A percentile compares a stretch with the other conserved stretches of the same genome.
phyloP scores from a whole-genome alignment of 2,888 invertebrate genomes.

The Eristalis arbustorum region DNA sequence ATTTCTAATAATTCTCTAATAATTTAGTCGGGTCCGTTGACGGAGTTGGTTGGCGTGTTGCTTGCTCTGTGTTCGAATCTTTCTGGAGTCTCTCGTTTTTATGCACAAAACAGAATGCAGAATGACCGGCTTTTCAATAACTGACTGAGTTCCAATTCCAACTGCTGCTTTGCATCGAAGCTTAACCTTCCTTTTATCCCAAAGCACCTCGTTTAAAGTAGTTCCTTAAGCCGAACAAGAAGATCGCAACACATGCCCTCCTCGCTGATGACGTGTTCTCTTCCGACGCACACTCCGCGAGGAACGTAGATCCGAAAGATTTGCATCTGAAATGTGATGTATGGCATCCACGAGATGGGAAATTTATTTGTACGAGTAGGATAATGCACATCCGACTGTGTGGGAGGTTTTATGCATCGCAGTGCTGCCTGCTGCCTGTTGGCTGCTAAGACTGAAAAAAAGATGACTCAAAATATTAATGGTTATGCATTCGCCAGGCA shows the following conservation, averaged over 20 bases:
- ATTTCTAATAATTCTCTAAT: too few relatives aligned
- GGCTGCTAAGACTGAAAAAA: conserved; percentile 18
- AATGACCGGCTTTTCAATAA: too few relatives aligned
- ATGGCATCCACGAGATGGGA: conserved; percentile 36
- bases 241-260: not conserved
- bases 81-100: too few relatives aligned
- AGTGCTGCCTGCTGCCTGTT: conserved; percentile 37
- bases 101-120: too few relatives aligned
- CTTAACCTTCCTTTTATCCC: too few relatives aligned
- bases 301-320: not conserved
- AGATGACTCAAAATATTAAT: conserved; percentile 59
- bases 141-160: too few relatives aligned
- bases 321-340: conserved; percentile 1
- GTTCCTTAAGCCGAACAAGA: not conserved
- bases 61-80: too few relatives aligned
- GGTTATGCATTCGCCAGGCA: conserved; percentile 63
- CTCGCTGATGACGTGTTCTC: not conserved
- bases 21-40: too few relatives aligned
- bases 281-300: not conserved
- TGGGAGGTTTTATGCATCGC: conserved; percentile 59
- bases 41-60: too few relatives aligned
- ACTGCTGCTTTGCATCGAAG: too few relatives aligned
- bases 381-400: conserved; percentile 44
- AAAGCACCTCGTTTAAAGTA: not conserved
- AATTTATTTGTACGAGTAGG: not conserved